Conservation (phyloP, 1,140 invertebrate genomes). For the Trachymyrmex cornetzi region DNA sequence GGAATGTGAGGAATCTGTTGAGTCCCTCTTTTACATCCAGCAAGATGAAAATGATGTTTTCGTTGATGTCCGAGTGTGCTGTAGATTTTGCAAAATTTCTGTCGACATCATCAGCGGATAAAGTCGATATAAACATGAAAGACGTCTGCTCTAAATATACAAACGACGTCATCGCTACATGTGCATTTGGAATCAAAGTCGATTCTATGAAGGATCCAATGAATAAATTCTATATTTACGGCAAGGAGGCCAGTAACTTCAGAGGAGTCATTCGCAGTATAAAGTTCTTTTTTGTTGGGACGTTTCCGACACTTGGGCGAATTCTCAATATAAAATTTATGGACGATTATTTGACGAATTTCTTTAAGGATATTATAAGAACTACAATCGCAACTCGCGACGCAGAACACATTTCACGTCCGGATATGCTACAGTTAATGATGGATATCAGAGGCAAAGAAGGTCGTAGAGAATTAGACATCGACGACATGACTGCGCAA, state of each 20-base stretch:
- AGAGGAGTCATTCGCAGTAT: too few relatives aligned
- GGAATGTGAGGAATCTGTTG: constrained; percentile 75
- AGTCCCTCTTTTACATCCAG: constrained; percentile 81
- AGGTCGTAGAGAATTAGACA: constrained; percentile 67
- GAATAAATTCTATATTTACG: constrained; percentile 88
- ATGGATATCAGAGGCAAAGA: constrained; percentile 80
- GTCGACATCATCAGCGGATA: constrained; percentile 63
- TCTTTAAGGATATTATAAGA: constrained; percentile 29
- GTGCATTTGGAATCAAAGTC: constrained; percentile 56
- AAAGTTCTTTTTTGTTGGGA: constrained; percentile 27
- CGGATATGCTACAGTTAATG: constrained; percentile 80
- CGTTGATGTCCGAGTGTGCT: constrained; percentile 69
- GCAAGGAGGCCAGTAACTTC: constrained; percentile 73
- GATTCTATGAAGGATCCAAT: constrained; percentile 83
- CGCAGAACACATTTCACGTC: constrained; percentile 46
- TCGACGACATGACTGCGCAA: constrained; percentile 87
- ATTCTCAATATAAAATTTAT: too few relatives aligned
- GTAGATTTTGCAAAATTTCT: constrained; percentile 29
- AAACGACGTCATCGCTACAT: constrained; percentile 88
- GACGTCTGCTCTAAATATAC: constrained; percentile 84
- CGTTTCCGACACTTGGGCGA: too few relatives aligned
- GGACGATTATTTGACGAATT: neutral
- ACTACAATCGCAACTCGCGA: constrained; percentile 46
- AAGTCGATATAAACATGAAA: constrained; percentile 34
- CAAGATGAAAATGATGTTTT: constrained; percentile 80